Evolutionary conservation across 2,113 vertebrate species (phyloP).

Genomic region (Cyrtonyx montezumae): DNA sequence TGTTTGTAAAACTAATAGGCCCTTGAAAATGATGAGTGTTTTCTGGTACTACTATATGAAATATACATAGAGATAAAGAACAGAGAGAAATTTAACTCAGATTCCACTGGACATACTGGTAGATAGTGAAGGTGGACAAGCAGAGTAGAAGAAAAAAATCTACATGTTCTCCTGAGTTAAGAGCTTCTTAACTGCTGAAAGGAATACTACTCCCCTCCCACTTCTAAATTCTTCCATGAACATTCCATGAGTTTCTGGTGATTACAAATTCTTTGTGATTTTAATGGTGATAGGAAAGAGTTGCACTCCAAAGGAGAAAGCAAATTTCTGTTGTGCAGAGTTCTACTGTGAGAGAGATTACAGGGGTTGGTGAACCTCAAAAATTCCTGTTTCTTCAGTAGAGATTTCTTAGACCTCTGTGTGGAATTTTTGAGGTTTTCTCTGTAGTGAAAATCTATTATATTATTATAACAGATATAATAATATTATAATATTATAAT

Average conservation of each 20-base stretch:
- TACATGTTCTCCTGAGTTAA: not conserved
- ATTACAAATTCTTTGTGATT: not conserved
- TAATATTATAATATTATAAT: no score
- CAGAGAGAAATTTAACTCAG: not conserved
- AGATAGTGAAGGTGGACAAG: not conserved
- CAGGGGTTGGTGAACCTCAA: not conserved
- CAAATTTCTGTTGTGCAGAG: not conserved
- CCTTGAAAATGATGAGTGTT: not conserved
- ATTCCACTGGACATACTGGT: not conserved
- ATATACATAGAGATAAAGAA: not conserved
- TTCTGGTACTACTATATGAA: not conserved
- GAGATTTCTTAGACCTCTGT: not conserved
- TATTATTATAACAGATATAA: no score
- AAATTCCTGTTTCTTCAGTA: not conserved
- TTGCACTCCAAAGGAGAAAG: slow-evolving; percentile 9
- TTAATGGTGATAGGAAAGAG: slow-evolving; percentile 1
- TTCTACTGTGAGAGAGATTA: not conserved
- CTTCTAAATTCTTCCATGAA: not conserved
- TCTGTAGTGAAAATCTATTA: no score
- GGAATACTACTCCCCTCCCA: not conserved
- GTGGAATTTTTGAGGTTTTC: not conserved
- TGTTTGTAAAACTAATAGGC: not conserved
- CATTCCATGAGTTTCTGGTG: not conserved
- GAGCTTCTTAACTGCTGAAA: not conserved
- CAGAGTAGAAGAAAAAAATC: not conserved